Percentiles rank a stretch among this genome's conserved stretches.
phyloP scores from a whole-genome alignment of 2,888 invertebrate genomes.

The Lasioglossum figueresi region DNA sequence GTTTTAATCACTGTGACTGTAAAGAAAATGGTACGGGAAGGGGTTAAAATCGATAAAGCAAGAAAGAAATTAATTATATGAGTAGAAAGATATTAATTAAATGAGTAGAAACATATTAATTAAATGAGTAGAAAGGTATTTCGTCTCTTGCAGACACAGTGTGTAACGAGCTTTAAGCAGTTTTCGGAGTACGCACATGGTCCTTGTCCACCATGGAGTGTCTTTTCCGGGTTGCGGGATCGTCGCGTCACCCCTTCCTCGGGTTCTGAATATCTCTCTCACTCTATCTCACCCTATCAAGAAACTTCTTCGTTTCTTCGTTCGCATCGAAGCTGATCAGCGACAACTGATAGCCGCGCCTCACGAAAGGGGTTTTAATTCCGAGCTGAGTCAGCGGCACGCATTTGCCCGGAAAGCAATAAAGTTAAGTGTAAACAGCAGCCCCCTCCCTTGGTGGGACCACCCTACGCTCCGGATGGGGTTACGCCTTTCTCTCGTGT shows the following conservation, averaged over 20 bases:
- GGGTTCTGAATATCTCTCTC: background rate
- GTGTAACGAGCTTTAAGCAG: background rate
- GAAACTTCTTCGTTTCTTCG: slow-evolving; percentile 51
- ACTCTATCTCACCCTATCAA: background rate
- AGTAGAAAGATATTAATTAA: too few relatives aligned
- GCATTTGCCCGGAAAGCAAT: slow-evolving; percentile 78
- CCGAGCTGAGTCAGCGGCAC: slow-evolving; percentile 75
- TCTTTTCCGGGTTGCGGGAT: slow-evolving; percentile 22
- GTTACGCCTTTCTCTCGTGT: slow-evolving; percentile 59
- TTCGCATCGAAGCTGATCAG: slow-evolving; percentile 72
- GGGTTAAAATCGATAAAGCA: too few relatives aligned
- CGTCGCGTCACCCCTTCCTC: slow-evolving; percentile 37
- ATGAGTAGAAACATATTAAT: too few relatives aligned
- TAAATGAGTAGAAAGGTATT: too few relatives aligned
- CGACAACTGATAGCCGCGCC: slow-evolving; percentile 77
- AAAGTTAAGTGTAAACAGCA: slow-evolving; percentile 79
- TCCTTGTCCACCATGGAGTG: background rate
- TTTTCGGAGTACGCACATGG: background rate
- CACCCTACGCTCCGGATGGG: slow-evolving; percentile 58
- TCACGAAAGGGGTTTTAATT: slow-evolving; percentile 78
- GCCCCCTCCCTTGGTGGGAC: slow-evolving; percentile 36
- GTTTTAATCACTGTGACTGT: too few relatives aligned
- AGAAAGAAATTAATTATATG: too few relatives aligned
- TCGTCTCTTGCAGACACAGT: too few relatives aligned
- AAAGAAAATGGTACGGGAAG: too few relatives aligned